These are phyloP conservation scores for Thamnophis sirtalis DNA, from an alignment of 2,113 vertebrate species.

Conservation along the genomic window DNA sequence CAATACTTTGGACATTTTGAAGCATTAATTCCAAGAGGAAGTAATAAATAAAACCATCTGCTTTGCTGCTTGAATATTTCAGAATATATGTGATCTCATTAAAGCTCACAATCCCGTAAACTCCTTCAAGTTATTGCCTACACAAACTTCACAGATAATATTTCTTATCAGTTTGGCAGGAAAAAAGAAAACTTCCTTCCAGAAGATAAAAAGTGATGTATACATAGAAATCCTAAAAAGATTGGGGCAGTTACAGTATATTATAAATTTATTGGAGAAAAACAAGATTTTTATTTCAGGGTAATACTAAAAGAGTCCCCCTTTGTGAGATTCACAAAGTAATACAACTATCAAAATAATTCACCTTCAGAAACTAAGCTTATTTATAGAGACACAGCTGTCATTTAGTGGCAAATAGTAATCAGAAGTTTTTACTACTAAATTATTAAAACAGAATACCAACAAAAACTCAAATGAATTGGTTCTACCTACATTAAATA, in stretches of 20 bases:
- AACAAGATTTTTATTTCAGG: not conserved
- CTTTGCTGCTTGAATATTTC: not conserved
- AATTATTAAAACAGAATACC: not conserved
- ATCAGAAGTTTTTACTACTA: constrained; percentile 14
- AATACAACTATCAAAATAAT: constrained; percentile 25
- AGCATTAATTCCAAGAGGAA: constrained; percentile 15
- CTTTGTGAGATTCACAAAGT: constrained; percentile 35
- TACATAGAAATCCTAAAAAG: constrained; percentile 4
- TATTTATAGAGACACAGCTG: constrained; percentile 19
- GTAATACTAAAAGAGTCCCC: constrained; percentile 21
- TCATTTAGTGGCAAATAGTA: constrained; percentile 29
- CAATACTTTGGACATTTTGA: not conserved
- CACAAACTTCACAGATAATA: constrained; percentile 1
- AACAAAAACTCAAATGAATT: constrained; percentile 1
- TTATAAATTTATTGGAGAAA: constrained; percentile 14
- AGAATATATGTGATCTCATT: not conserved
- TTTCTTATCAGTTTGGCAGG: constrained; percentile 24
- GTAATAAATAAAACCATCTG: constrained; percentile 13
- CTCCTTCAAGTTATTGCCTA: not conserved
- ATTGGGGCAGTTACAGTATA: not conserved
- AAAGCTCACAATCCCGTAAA: not conserved
- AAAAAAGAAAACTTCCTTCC: not conserved
- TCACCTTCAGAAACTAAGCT: constrained; percentile 28
- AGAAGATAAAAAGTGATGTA: constrained; percentile 10
- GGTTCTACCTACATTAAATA: not conserved